A percentile compares a stretch with the other conserved stretches of the same genome.
These are phyloP conservation scores for Hozukius guyotensis DNA, from an alignment of 2,797 vertebrate species.

Conservation along the genomic window DNA sequence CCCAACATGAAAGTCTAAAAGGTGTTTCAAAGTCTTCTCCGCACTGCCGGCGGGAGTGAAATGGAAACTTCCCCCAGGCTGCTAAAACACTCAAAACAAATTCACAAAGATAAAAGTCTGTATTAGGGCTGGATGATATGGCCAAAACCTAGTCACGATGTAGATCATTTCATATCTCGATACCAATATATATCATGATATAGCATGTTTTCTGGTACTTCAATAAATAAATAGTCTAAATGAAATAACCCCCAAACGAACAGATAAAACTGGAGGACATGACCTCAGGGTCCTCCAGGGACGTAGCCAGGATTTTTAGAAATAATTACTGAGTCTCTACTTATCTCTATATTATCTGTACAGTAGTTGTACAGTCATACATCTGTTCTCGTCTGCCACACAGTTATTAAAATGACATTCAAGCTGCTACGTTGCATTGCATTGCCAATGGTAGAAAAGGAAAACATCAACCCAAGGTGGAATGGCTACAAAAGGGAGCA, in stretches of 20 bases:
- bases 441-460: conserved; percentile 89
- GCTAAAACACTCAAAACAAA: background rate
- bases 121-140: no score
- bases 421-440: conserved; percentile 86
- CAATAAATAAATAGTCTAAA: background rate
- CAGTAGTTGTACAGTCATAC: conserved; percentile 92
- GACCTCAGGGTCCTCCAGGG: background rate
- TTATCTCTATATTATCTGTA: no score
- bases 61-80: background rate
- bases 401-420: conserved; percentile 80
- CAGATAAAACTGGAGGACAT: background rate
- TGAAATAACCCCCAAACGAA: background rate
- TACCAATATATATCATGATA: no score
- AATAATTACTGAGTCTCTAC: no score
- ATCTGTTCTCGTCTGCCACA: conserved; percentile 84
- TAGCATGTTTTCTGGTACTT: no score
- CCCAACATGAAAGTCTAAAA: background rate
- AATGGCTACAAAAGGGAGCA: conserved; percentile 72
- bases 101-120: no score
- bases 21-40: background rate
- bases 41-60: background rate
- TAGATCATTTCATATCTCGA: no score
- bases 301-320: background rate
- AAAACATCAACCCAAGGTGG: conserved; percentile 68
- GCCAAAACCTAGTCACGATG: no score